Evolutionary conservation across 2,888 invertebrate genomes (phyloP).

Genomic region (Drosophila birchii): DNA sequence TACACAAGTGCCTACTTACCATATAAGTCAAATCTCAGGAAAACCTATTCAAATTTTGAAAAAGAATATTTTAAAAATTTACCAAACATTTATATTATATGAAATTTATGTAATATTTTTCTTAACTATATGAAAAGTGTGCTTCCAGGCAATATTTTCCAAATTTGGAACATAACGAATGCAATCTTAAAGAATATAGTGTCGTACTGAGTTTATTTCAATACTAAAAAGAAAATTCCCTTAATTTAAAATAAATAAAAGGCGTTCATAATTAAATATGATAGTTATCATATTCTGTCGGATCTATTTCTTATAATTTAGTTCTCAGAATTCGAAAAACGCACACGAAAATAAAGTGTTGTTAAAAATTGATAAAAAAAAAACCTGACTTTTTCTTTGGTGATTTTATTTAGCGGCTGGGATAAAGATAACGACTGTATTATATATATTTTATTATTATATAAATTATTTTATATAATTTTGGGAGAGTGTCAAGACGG

Average conservation of each 20-base stretch:
- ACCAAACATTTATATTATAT: not conserved
- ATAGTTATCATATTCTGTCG: not conserved
- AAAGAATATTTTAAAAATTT: not conserved
- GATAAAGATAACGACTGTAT: no score
- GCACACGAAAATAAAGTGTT: not conserved
- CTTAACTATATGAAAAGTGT: not conserved
- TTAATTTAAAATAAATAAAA: not conserved
- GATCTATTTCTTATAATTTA: not conserved
- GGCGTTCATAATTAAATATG: not conserved
- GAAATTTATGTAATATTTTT: not conserved
- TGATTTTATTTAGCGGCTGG: no score
- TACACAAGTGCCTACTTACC: conserved; percentile 1
- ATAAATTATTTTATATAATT: no score
- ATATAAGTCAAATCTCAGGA: not conserved
- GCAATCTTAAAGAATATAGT: not conserved
- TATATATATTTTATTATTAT: no score
- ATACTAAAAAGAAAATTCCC: not conserved
- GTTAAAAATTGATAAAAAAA: not conserved
- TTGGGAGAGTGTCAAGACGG: no score
- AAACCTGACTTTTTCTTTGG: not conserved
- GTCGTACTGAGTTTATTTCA: not conserved
- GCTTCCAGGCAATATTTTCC: not conserved
- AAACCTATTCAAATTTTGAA: not conserved
- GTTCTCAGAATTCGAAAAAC: not conserved
- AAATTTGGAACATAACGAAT: not conserved